Percentiles rank a stretch among this genome's conserved stretches.
phyloP scores from a whole-genome alignment of 1,140 invertebrate genomes.

The Diploscapter pachys region DNA sequence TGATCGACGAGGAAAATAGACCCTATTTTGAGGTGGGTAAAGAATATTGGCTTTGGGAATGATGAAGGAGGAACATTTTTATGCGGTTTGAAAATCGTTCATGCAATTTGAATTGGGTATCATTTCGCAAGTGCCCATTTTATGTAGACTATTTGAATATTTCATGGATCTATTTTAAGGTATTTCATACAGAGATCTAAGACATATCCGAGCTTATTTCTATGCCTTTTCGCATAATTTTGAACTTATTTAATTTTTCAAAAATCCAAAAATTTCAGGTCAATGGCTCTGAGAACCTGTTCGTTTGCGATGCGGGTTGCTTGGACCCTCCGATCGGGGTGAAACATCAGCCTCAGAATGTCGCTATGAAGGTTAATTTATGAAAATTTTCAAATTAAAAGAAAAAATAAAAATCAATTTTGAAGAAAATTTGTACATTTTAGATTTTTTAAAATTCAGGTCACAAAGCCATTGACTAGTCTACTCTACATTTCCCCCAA shows the following conservation, averaged over 20 bases:
- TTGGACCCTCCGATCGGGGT: constrained; percentile 39
- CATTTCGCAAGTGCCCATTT: too few relatives aligned
- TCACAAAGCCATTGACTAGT: constrained; percentile 83
- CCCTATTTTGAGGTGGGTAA: constrained; percentile 29
- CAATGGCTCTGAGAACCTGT: constrained; percentile 34
- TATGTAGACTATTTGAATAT: too few relatives aligned
- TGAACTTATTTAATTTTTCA: neutral
- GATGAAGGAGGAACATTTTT: neutral
- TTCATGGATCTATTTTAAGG: too few relatives aligned
- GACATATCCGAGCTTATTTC: neutral
- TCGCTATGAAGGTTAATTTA: constrained; percentile 68
- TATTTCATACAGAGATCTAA: neutral
- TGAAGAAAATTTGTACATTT: neutral
- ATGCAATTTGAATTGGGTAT: too few relatives aligned
- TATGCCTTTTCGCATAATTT: neutral
- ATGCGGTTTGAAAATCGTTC: neutral
- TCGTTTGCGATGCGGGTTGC: constrained; percentile 51
- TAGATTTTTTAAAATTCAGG: constrained; percentile 16
- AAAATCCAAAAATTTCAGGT: constrained; percentile 34
- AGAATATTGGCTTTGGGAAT: neutral
- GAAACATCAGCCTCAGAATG: constrained; percentile 17
- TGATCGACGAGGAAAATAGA: constrained; percentile 41
- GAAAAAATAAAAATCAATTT: neutral
- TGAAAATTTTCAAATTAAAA: neutral
- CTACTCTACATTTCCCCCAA: constrained; percentile 88